A percentile compares a stretch with the other conserved stretches of the same genome.
Conservation (phyloP, 2,797 vertebrate genomes). For the Rhinogobio ventralis region DNA sequence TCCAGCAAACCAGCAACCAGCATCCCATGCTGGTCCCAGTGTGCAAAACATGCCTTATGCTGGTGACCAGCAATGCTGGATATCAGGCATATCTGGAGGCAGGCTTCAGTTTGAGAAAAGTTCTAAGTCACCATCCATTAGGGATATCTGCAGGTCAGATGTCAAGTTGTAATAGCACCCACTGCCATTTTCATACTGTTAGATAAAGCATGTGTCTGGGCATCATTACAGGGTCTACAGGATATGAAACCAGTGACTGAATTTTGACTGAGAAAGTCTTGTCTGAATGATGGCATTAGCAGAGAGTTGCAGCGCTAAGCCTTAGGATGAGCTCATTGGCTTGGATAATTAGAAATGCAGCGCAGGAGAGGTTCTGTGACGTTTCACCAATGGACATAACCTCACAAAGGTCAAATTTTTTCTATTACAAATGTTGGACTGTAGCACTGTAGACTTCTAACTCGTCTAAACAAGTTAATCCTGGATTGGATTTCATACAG, state of each 20-base stretch:
- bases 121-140: background rate
- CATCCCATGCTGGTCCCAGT: too few species aligned
- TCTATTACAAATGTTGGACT: background rate
- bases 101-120: too few species aligned
- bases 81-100: too few species aligned
- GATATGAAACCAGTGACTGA: conserved; percentile 4
- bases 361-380: background rate
- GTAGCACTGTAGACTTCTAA: background rate
- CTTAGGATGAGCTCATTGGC: conserved; percentile 20
- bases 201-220: background rate
- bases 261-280: conserved; percentile 8
- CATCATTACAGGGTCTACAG: background rate
- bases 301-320: background rate
- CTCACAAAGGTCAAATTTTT: conserved; percentile 1
- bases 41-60: too few species aligned
- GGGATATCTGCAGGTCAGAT: background rate
- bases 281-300: background rate
- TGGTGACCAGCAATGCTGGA: too few species aligned
- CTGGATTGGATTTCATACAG: conserved; percentile 16
- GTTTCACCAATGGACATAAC: background rate
- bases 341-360: conserved; percentile 31
- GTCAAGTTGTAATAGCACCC: background rate
- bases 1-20: too few species aligned
- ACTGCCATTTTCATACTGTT: conserved; percentile 2
- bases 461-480: conserved; percentile 23